Evolutionary conservation across 2,113 vertebrate species (phyloP).

Genomic region (Chaetops frenatus): DNA sequence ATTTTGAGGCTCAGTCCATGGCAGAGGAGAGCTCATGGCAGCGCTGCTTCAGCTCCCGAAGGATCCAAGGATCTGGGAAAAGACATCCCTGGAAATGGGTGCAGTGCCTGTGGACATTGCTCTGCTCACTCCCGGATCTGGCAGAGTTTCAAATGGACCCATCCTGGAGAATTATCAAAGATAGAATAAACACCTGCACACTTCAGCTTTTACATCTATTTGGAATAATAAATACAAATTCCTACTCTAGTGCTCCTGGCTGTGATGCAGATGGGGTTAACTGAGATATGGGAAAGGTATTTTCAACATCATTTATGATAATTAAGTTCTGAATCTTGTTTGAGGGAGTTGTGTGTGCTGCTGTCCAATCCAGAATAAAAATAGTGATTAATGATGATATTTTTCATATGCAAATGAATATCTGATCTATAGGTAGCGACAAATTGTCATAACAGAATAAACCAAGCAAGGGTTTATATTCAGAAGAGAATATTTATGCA

Average conservation of each 20-base stretch:
- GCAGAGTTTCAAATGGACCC: not conserved
- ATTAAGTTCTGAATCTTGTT: not conserved
- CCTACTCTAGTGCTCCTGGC: not conserved
- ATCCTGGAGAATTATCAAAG: not conserved
- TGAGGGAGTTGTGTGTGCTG: not conserved
- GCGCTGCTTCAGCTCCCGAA: accelerated
- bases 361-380: not conserved
- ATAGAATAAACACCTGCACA: not conserved
- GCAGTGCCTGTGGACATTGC: accelerated
- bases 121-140: not conserved
- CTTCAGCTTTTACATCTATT: not conserved
- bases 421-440: not conserved
- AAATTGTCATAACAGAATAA: not conserved
- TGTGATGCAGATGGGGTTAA: not conserved
- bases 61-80: not conserved
- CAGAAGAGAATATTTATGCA: not conserved
- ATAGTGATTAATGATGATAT: not conserved
- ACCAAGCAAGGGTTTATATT: not conserved
- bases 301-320: not conserved
- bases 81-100: not conserved
- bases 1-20: not conserved
- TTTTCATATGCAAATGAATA: not conserved
- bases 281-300: not conserved
- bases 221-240: not conserved
- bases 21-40: not conserved